phyloP scores from a whole-genome alignment of 2,888 invertebrate species.

The Acanthacorydalis orientalis region DNA sequence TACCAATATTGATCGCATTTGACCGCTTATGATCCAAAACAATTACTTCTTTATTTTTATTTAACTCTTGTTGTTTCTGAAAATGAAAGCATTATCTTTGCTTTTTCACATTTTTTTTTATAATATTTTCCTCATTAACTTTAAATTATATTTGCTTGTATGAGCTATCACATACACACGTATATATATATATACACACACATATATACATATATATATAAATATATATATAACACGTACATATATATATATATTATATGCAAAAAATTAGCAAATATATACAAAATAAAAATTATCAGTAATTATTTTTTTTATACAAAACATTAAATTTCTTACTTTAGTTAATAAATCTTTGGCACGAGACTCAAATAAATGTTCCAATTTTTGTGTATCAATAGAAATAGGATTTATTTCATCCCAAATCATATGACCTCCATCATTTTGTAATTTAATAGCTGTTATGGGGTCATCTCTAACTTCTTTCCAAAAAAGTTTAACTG shows the following conservation, averaged over 20 bases:
- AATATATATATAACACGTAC: too few relatives aligned
- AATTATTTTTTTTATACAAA: constrained; percentile 3
- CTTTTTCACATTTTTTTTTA: not conserved
- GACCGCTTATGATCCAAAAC: constrained; percentile 94
- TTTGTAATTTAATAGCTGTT: constrained; percentile 35
- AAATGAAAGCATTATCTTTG: constrained; percentile 1
- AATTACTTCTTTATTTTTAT: constrained; percentile 79
- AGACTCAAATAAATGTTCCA: constrained; percentile 95
- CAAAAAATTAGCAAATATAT: too few relatives aligned
- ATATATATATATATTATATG: too few relatives aligned
- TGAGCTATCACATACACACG: too few relatives aligned
- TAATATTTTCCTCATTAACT: too few relatives aligned
- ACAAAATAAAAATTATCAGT: constrained; percentile 1
- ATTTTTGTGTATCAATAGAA: constrained; percentile 74
- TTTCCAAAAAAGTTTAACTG: constrained; percentile 96
- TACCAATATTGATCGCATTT: constrained; percentile 97
- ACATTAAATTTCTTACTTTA: constrained; percentile 47
- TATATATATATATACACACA: too few relatives aligned
- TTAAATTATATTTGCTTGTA: not conserved
- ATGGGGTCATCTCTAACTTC: constrained; percentile 72
- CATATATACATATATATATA: too few relatives aligned
- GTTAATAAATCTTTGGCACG: constrained; percentile 87
- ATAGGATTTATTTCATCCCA: constrained; percentile 85
- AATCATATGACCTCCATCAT: constrained; percentile 45
- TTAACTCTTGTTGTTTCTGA: constrained; percentile 68